phyloP scores from a whole-genome alignment of 2,888 invertebrate species.

The Eilema depressum region DNA sequence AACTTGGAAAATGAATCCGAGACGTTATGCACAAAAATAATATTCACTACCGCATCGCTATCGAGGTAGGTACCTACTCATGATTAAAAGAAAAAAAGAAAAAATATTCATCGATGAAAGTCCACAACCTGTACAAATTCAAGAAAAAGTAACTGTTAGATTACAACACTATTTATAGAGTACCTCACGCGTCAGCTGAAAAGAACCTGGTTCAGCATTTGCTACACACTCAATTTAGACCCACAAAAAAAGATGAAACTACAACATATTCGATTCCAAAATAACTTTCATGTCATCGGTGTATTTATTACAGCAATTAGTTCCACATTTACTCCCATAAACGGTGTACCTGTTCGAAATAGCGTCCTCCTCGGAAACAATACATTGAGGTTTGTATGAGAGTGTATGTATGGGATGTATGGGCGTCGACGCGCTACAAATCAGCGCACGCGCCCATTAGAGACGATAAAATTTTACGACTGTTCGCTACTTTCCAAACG shows the following conservation, averaged over 20 bases:
- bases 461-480: constrained; percentile 82
- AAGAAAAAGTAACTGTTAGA: no score
- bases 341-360: constrained; percentile 51
- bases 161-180: no score
- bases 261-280: constrained; percentile 10
- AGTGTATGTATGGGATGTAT: constrained; percentile 36
- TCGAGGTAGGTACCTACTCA: background rate
- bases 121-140: background rate
- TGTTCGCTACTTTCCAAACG: constrained; percentile 70
- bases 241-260: background rate
- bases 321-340: constrained; percentile 35
- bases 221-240: background rate
- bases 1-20: background rate
- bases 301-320: constrained; percentile 33
- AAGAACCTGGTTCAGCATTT: background rate
- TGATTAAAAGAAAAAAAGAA: background rate
- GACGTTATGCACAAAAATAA: background rate
- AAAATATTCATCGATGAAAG: background rate
- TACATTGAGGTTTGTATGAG: constrained; percentile 54
- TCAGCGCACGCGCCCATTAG: constrained; percentile 76
- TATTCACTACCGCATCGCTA: background rate
- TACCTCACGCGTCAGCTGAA: background rate
- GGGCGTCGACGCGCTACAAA: constrained; percentile 65
- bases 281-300: constrained; percentile 12
- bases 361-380: constrained; percentile 51